Base-by-base conservation (phyloP, 2,888 invertebrate genomes). In the Allacma fusca region DNA sequence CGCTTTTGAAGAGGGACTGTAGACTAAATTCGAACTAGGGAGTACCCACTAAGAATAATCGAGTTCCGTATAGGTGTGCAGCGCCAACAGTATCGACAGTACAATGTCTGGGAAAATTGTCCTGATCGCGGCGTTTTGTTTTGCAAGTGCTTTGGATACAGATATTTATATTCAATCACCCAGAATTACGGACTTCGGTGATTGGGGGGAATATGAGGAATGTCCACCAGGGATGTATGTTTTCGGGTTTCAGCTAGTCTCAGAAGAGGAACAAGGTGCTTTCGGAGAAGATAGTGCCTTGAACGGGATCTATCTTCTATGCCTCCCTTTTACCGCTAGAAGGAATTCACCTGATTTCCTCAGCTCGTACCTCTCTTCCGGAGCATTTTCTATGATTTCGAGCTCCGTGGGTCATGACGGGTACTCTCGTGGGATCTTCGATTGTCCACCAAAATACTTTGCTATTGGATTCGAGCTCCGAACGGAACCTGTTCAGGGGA, bases 401-500 rank as follows among this genome's bases (percentile, higher is more conserved):
- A 83, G 83, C 57, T 40, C 50, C 21, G 77, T 75, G 24, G 82
- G 82, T 40, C 73, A 77, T n/a, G 79, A 79, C 72, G 83, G 83
- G 16, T 79, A 74, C 21, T 81, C 76, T 76, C 78, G 82, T 12
- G 1, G n/a, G 4, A 70, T 80, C 13, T 80, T 75, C 59, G 81
- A 81, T 21, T 83, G 83, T 67, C 80, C 78, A 16, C 57, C 57
- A n/a, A 43, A 67, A 1, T 71, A 72, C 21, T 80, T 81, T 57
- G 82, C 75, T 0, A 75, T 73, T 0, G 83, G 83, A 23, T 83
- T 83, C 62, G 82, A 83, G 77, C 68, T 83, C 5, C 57, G 81
- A 13, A 81, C 82, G 0, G 83, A 83, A 59, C 0, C 26, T 1
- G 50, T 71, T 40, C 82, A 81, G 64, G 75, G 77, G 2, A 43